A percentile compares a stretch with the other conserved stretches of the same genome.
These are phyloP conservation scores for Trididemnum nubilum DNA, from an alignment of 23 tunicate species.

Conservation along the genomic window DNA sequence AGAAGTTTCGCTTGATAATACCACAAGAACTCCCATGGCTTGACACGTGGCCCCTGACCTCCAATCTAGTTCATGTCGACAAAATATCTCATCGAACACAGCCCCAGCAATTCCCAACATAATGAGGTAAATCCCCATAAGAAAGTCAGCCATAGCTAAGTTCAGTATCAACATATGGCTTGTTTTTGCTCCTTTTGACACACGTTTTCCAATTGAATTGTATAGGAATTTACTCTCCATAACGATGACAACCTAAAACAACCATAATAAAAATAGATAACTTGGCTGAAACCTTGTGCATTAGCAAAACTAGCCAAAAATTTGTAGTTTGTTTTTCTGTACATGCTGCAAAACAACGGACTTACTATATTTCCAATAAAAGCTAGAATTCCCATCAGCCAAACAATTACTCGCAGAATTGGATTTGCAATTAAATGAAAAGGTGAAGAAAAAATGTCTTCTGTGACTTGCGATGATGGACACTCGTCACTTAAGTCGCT, in stretches of 20 bases:
- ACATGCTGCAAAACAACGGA: no score
- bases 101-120: conserved; percentile 40
- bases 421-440: conserved; percentile 67
- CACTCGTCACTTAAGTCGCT: conserved; percentile 90
- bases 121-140: conserved; percentile 41
- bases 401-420: conserved; percentile 62
- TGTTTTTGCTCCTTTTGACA: background rate
- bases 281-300: no score
- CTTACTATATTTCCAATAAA: conserved; percentile 67
- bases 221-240: background rate
- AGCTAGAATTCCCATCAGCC: conserved; percentile 77
- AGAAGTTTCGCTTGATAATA: conserved; percentile 54
- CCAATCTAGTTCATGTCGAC: conserved; percentile 37
- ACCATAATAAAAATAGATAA: no score
- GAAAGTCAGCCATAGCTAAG: conserved; percentile 32
- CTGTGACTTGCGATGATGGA: conserved; percentile 20
- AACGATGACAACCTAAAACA: conserved; percentile 6
- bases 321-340: no score
- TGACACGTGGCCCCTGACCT: conserved; percentile 28
- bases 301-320: no score
- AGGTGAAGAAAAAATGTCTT: conserved; percentile 43
- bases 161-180: conserved; percentile 33
- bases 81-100: conserved; percentile 5
- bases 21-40: conserved; percentile 39
- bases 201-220: background rate